These are phyloP conservation scores for Struthidea cinerea DNA, from an alignment of 2,113 vertebrate genomes.

Conservation along the genomic window DNA sequence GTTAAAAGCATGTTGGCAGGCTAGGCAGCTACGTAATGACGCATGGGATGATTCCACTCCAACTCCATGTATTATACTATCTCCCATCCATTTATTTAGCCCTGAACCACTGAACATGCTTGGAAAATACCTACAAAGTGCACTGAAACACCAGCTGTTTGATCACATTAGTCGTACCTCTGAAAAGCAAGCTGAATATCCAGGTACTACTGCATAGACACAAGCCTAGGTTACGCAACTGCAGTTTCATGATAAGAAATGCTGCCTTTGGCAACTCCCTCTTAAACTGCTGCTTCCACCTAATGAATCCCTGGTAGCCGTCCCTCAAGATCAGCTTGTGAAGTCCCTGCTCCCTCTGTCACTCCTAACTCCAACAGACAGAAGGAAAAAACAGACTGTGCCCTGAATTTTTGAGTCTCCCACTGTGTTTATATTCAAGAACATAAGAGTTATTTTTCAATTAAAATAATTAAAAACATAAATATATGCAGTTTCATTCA, in stretches of 20 bases:
- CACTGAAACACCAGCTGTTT: not conserved
- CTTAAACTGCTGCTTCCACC: not conserved
- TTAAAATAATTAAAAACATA: not conserved
- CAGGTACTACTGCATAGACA: not conserved
- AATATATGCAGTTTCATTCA: not conserved
- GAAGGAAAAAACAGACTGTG: not conserved
- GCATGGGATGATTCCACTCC: not conserved
- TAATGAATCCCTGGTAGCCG: not conserved
- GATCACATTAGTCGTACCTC: not conserved
- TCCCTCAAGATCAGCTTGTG: not conserved
- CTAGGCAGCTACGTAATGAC: not conserved
- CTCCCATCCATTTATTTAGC: not conserved
- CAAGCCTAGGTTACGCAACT: not conserved
- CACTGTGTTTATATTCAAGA: not conserved
- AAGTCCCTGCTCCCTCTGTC: not conserved
- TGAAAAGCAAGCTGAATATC: not conserved
- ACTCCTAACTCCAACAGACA: not conserved
- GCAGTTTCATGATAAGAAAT: not conserved
- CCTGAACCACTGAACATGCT: not conserved
- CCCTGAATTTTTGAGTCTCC: not conserved
- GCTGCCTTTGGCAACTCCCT: not conserved
- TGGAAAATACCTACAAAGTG: not conserved
- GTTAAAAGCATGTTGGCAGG: not conserved
- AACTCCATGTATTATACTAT: not conserved
- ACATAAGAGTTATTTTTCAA: not conserved